phyloP scores from a whole-genome alignment of 2,113 vertebrate genomes.

The Microcebus tavaratra region DNA sequence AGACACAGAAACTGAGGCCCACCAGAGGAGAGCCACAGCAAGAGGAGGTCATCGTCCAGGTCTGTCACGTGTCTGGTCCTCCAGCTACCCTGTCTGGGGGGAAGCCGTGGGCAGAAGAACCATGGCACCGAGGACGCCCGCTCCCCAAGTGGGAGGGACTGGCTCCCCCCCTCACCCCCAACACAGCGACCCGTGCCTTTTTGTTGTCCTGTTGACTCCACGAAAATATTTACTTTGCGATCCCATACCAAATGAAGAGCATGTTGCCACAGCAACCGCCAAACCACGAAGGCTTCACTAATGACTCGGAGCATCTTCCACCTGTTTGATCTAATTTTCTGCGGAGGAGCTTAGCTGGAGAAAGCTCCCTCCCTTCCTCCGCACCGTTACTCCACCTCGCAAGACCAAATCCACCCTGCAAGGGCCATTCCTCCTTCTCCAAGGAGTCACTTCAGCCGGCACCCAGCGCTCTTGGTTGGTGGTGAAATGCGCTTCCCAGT shows the following conservation, averaged over 20 bases:
- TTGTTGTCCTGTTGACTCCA: constrained; percentile 37
- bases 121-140: background rate
- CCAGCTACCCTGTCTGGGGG: background rate
- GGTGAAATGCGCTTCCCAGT: background rate
- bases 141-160: background rate
- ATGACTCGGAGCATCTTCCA: background rate
- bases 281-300: background rate
- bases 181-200: background rate
- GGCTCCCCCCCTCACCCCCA: background rate
- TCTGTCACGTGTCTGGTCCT: background rate
- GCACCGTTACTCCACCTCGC: fast-evolving
- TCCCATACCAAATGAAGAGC: background rate
- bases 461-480: background rate
- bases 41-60: too few relatives aligned
- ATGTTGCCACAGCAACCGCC: background rate
- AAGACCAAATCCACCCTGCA: background rate
- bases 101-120: background rate
- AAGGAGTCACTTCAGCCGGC: background rate
- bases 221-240: constrained; percentile 43
- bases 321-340: background rate
- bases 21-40: background rate
- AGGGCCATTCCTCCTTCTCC: background rate
- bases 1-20: background rate
- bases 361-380: background rate
- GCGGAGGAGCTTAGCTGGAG: background rate